Conservation (phyloP, 2,797 vertebrate genomes). For the Threskiornis aethiopicus region DNA sequence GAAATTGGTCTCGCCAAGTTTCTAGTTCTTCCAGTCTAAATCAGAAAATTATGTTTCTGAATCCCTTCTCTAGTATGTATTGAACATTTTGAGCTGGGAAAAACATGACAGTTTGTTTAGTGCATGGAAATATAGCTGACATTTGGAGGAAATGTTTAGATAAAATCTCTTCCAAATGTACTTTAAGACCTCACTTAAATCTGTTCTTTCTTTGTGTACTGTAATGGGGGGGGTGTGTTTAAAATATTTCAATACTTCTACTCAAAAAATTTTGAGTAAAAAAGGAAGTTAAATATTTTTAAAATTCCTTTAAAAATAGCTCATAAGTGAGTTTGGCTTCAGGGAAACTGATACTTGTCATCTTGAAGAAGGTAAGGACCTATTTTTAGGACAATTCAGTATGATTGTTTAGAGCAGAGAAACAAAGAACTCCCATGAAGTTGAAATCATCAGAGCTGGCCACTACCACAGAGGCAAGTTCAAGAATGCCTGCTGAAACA, state of each 20-base stretch:
- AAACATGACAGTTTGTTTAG: not conserved
- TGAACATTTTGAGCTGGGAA: not conserved
- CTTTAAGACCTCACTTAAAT: not conserved
- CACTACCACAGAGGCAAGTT: not conserved
- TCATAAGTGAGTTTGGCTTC: not conserved
- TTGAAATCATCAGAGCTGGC: not conserved
- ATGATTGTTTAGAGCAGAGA: not conserved
- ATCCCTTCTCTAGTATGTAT: not conserved
- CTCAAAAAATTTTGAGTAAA: not conserved
- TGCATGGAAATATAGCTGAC: not conserved
- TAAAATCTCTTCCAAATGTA: not conserved
- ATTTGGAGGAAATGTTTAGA: not conserved
- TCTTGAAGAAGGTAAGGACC: not conserved
- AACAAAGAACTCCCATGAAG: not conserved
- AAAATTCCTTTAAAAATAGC: not conserved
- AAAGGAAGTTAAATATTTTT: not conserved
- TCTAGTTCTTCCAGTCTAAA: not conserved
- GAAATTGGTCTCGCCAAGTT: not conserved
- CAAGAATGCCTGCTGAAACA: not conserved
- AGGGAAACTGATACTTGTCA: not conserved
- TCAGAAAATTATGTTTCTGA: not conserved
- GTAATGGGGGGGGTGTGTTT: not conserved
- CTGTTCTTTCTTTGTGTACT: not conserved
- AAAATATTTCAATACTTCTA: not conserved
- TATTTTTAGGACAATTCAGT: not conserved